Percentiles rank a stretch among this genome's conserved stretches.
phyloP scores from a whole-genome alignment of 2,888 invertebrate species.

The Philereme transversata region DNA sequence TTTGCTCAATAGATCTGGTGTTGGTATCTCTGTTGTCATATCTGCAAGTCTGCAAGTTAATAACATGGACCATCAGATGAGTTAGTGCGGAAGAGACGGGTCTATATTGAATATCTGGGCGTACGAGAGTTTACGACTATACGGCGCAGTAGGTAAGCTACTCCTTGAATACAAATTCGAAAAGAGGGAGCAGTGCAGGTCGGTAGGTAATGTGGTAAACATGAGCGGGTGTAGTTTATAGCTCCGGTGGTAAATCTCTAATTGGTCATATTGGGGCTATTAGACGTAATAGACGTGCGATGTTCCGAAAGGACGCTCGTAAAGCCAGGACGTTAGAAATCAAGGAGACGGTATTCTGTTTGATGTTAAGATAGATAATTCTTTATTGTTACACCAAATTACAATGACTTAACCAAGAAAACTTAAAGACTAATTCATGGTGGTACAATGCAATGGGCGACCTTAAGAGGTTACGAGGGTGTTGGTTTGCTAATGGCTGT shows the following conservation, averaged over 20 bases:
- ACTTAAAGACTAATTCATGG: no score
- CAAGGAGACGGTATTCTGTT: no score
- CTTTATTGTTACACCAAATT: no score
- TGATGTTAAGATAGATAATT: no score
- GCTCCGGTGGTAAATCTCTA: slow-evolving; percentile 60
- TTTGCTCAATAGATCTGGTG: slow-evolving; percentile 53
- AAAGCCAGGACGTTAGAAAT: no score
- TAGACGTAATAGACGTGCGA: slow-evolving; percentile 23
- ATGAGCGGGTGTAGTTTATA: slow-evolving; percentile 53
- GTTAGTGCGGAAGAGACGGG: slow-evolving; percentile 8
- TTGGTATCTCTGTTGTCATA: slow-evolving; percentile 36
- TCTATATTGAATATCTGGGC: neutral
- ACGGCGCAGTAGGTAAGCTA: no score
- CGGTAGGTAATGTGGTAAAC: slow-evolving; percentile 57
- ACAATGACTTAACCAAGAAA: no score
- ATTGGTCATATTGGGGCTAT: slow-evolving; percentile 60
- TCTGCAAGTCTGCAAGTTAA: slow-evolving; percentile 15
- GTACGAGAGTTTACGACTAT: neutral
- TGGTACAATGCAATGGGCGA: no score
- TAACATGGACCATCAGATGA: slow-evolving; percentile 17
- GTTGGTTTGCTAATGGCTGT: no score
- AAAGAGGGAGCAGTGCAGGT: slow-evolving; percentile 49
- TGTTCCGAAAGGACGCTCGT: slow-evolving; percentile 4
- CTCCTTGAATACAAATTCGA: slow-evolving; percentile 40
- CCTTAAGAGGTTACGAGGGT: no score